phyloP scores from a whole-genome alignment of 2,888 invertebrate species.

The Chrysolina haemoptera region DNA sequence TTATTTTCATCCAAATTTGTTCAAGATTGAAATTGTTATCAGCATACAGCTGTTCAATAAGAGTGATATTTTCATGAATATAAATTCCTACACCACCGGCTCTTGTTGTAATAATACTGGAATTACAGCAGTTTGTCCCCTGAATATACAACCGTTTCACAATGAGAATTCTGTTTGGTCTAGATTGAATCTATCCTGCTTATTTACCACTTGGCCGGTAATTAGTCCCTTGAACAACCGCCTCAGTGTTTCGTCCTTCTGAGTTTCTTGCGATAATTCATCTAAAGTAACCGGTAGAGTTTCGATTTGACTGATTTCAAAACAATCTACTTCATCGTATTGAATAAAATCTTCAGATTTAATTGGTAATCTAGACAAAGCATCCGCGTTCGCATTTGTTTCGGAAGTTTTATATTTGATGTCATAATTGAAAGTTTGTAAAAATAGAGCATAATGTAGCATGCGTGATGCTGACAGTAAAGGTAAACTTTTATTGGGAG shows the following conservation, averaged over 20 bases:
- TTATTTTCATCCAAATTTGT: too few species aligned
- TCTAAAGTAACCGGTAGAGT: not conserved
- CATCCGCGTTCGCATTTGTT: too few species aligned
- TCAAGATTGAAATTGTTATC: too few species aligned
- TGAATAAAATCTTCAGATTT: not conserved
- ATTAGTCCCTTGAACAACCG: not conserved
- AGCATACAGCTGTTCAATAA: too few species aligned
- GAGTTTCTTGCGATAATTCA: not conserved
- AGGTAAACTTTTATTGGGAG: not conserved
- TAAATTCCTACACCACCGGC: too few species aligned
- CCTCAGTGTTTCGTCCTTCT: not conserved
- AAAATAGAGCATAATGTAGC: not conserved
- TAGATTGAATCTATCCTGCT: not conserved
- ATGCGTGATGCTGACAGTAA: not conserved
- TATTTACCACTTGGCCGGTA: not conserved
- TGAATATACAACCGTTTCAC: not conserved
- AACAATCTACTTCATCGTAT: not conserved
- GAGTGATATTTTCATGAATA: too few species aligned
- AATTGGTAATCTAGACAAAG: not conserved
- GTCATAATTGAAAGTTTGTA: not conserved
- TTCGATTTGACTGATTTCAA: not conserved
- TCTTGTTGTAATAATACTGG: too few species aligned
- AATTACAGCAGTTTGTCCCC: not conserved
- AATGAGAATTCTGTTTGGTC: too few species aligned
- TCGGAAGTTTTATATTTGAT: too few species aligned